phyloP scores from a whole-genome alignment of 2,888 invertebrate genomes.

The Hartigia nigra region DNA sequence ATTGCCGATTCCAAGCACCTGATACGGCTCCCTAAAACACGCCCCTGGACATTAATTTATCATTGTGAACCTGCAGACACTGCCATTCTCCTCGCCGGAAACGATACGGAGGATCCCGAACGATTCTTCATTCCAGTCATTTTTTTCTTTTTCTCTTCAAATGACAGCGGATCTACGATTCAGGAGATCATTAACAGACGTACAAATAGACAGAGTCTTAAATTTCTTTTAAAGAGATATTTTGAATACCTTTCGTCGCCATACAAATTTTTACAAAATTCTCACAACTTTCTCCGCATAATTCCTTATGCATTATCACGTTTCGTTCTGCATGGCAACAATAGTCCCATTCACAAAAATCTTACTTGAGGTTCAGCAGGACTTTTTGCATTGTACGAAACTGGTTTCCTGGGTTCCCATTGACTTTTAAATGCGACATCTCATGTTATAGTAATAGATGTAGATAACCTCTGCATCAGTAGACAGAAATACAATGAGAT shows the following conservation, averaged over 20 bases:
- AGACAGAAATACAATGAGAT: not conserved
- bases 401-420: constrained; percentile 40
- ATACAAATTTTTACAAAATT: not conserved
- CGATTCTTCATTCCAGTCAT: not conserved
- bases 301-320: not conserved
- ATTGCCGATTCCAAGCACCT: constrained; percentile 29
- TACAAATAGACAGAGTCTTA: not conserved
- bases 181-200: not conserved
- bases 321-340: constrained; percentile 6
- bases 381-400: constrained; percentile 30
- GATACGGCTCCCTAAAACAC: constrained; percentile 22
- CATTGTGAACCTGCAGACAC: not conserved
- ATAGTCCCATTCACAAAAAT: constrained; percentile 27
- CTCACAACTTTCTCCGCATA: not conserved
- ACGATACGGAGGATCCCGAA: not conserved
- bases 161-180: not conserved
- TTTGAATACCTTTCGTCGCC: not conserved
- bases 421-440: constrained; percentile 35
- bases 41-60: constrained; percentile 31
- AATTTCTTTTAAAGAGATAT: not conserved
- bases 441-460: not conserved
- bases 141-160: not conserved
- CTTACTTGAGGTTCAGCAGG: constrained; percentile 18
- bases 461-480: not conserved
- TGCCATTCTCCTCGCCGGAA: not conserved